Evolutionary conservation across 2,797 vertebrate genomes (phyloP).

Genomic region (Pitangus sulphuratus): DNA sequence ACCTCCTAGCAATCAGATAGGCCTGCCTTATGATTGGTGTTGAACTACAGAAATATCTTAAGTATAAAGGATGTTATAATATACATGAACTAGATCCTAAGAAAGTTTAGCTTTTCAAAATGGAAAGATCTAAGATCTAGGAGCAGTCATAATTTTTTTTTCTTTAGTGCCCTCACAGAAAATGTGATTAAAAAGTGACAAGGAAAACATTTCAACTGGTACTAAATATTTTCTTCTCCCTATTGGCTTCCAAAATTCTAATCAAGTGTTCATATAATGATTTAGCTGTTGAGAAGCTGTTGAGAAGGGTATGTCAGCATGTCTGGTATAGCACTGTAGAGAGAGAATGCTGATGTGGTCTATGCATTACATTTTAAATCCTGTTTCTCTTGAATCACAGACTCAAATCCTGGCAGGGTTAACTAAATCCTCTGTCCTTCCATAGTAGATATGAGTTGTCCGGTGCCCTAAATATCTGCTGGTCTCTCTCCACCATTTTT

Average conservation of each 20-base stretch:
- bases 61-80: neutral
- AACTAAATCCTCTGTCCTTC: neutral
- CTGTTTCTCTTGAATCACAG: neutral
- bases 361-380: neutral
- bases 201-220: neutral
- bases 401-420: neutral
- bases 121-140: neutral
- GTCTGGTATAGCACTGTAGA: neutral
- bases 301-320: neutral
- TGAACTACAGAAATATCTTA: neutral
- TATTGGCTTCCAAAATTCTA: neutral
- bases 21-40: neutral
- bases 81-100: neutral
- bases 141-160: neutral
- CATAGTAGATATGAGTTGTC: neutral
- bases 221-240: neutral
- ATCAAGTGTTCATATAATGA: neutral
- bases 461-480: neutral
- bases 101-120: neutral
- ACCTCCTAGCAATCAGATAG: neutral
- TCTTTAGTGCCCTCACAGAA: neutral
- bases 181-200: neutral
- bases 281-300: neutral
- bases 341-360: neutral
- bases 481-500: neutral